Conservation (phyloP, 2,797 vertebrate species). For the Sus cebifrons region DNA sequence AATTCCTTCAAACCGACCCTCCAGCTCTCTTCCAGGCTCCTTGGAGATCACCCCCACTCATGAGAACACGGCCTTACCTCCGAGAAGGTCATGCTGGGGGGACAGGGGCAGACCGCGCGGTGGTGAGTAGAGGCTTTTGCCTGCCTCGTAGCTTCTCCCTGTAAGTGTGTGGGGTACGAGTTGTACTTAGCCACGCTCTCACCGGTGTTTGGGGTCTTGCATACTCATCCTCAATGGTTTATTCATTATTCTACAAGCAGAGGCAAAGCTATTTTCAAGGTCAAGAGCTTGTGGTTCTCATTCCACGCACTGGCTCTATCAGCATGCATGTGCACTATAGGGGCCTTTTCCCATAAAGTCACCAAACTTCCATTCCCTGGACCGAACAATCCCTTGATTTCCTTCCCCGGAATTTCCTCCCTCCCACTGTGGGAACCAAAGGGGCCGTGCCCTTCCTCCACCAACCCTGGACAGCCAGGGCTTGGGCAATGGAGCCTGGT, state of each 20-base stretch:
- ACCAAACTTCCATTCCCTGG: background rate
- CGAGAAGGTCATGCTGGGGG: background rate
- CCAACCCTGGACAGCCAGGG: background rate
- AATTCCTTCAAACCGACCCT: background rate
- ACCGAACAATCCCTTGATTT: background rate
- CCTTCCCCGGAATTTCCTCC: background rate
- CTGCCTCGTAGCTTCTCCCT: background rate
- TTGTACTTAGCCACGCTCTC: background rate
- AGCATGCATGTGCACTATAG: background rate
- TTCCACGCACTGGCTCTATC: background rate
- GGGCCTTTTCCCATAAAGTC: background rate
- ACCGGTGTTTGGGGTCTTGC: background rate
- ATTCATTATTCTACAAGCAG: background rate
- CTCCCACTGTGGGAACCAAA: background rate
- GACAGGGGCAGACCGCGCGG: background rate
- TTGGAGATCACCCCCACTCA: too few species aligned
- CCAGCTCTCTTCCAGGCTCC: background rate
- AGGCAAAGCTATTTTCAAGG: background rate
- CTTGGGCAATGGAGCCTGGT: background rate
- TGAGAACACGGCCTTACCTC: background rate
- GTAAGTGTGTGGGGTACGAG: too few species aligned
- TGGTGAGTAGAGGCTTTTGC: background rate
- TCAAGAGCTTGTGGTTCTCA: rapidly evolving
- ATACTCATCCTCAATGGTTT: background rate
- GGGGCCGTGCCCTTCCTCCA: background rate